Conservation (phyloP, 35 echinoderm and acorn worm species). For the Anneissia japonica region DNA sequence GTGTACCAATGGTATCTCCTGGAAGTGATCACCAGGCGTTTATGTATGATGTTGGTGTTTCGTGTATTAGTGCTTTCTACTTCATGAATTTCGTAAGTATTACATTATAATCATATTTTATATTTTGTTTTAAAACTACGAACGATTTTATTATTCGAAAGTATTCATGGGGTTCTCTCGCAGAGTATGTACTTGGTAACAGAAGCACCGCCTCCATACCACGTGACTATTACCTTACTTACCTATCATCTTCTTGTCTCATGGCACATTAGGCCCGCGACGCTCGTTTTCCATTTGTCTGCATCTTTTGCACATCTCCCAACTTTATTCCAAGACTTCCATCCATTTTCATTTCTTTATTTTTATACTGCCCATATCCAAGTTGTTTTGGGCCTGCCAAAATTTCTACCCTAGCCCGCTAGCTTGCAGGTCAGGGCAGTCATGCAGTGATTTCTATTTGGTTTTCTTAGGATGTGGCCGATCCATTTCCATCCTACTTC, state of each 20-base stretch:
- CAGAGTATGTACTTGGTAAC: neutral
- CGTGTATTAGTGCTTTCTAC: slow-evolving; percentile 50
- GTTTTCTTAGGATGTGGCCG: too few species aligned
- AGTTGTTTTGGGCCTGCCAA: too few species aligned
- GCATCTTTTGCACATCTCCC: too few species aligned
- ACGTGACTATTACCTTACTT: neutral
- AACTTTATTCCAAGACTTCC: too few species aligned
- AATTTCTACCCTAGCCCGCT: too few species aligned
- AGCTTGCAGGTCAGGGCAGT: too few species aligned
- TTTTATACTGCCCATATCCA: too few species aligned
- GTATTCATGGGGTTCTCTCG: neutral
- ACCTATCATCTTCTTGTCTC: neutral
- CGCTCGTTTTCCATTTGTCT: neutral
- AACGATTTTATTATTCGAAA: neutral
- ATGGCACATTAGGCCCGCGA: neutral
- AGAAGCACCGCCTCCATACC: neutral
- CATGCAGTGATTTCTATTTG: too few species aligned
- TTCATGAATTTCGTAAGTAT: slow-evolving; percentile 51
- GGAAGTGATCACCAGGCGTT: slow-evolving; percentile 67
- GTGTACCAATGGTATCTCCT: slow-evolving; percentile 30
- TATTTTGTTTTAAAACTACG: neutral
- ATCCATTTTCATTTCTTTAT: too few species aligned
- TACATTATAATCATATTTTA: neutral
- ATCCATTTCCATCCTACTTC: too few species aligned
- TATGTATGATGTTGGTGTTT: slow-evolving; percentile 45